These are phyloP conservation scores for Trachythela sp. DNA, from an alignment of 64 coral and sea anemone genomes.

Conservation along the genomic window DNA sequence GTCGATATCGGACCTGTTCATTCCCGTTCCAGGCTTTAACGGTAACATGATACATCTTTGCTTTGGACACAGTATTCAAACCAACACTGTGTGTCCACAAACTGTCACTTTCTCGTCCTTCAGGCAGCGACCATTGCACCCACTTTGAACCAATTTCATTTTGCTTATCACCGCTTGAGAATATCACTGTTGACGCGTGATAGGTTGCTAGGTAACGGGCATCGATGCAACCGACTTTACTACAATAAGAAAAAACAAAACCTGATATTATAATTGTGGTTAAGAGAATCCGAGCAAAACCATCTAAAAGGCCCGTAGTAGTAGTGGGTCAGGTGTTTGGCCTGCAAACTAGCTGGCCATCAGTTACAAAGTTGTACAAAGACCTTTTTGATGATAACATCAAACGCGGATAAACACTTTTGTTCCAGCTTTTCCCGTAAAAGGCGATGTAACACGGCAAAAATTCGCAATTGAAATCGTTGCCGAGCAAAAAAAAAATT, in stretches of 20 bases:
- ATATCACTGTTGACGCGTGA: constrained; percentile 49
- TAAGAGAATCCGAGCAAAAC: too few relatives aligned
- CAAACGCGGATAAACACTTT: too few relatives aligned
- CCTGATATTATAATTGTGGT: too few relatives aligned
- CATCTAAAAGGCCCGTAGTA: too few relatives aligned
- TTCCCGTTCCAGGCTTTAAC: constrained; percentile 52
- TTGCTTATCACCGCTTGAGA: constrained; percentile 57
- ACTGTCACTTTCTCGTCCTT: constrained; percentile 42
- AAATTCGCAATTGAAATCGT: too few relatives aligned
- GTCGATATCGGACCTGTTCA: constrained; percentile 57
- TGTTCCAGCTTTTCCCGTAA: too few relatives aligned
- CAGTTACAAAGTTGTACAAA: too few relatives aligned
- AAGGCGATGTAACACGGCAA: too few relatives aligned
- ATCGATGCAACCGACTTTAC: constrained; percentile 44
- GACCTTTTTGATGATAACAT: too few relatives aligned
- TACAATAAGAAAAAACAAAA: neutral
- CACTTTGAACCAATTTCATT: constrained; percentile 55
- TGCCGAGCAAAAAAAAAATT: too few relatives aligned
- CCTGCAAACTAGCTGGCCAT: too few relatives aligned
- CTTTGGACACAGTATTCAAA: neutral
- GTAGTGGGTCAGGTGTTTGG: too few relatives aligned
- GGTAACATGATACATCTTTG: constrained; percentile 8
- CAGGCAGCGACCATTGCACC: constrained; percentile 58
- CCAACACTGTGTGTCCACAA: constrained; percentile 58
- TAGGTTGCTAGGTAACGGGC: constrained; percentile 54